A percentile compares a stretch with the other conserved stretches of the same genome.
These are phyloP conservation scores for Marisa cornuarietis DNA, from an alignment of 1,140 invertebrate species.

Conservation along the genomic window DNA sequence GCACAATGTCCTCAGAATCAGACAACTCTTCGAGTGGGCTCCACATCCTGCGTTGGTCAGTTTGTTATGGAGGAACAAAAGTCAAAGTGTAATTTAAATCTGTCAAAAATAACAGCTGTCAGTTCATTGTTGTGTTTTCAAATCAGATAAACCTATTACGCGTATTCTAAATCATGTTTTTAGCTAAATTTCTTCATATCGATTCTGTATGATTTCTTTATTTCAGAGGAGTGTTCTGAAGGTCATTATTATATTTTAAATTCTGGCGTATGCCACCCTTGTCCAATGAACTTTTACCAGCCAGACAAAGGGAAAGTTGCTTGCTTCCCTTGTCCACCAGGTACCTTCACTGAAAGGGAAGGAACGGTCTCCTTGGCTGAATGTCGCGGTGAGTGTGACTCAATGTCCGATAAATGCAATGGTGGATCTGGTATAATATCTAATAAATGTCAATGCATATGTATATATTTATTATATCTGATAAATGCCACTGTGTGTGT, in stretches of 20 bases:
- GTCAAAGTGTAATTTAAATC: too few relatives aligned
- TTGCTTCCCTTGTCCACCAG: constrained; percentile 1
- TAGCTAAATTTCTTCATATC: too few relatives aligned
- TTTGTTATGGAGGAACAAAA: neutral
- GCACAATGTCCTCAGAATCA: neutral
- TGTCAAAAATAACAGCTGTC: too few relatives aligned
- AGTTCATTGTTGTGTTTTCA: too few relatives aligned
- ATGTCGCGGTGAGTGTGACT: neutral
- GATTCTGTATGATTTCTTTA: too few relatives aligned
- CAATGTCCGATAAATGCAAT: too few relatives aligned
- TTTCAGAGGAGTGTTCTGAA: neutral
- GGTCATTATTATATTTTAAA: neutral
- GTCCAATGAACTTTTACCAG: constrained; percentile 11
- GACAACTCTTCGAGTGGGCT: constrained; percentile 4
- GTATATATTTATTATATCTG: too few relatives aligned
- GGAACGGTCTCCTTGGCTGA: neutral
- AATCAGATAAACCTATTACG: too few relatives aligned
- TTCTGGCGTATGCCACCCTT: neutral
- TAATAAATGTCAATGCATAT: too few relatives aligned
- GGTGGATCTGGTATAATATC: too few relatives aligned
- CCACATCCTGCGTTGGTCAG: neutral
- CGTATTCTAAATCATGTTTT: too few relatives aligned
- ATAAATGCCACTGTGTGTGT: too few relatives aligned
- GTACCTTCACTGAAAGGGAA: neutral
- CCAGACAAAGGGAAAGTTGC: neutral